These are phyloP conservation scores for Drosophila arizonae DNA, from an alignment of 1,140 invertebrate species.

Conservation along the genomic window DNA sequence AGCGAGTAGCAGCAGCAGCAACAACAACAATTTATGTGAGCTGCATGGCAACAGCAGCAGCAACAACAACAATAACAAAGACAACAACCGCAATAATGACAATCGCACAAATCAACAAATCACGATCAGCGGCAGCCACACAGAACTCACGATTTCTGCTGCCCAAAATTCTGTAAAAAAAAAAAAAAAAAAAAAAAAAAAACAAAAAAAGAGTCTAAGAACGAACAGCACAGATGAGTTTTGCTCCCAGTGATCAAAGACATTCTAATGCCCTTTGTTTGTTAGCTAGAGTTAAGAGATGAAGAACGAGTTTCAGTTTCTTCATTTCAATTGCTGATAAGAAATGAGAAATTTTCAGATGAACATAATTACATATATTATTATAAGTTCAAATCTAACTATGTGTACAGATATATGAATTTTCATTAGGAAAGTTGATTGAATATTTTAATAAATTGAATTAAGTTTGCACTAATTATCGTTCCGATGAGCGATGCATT, in stretches of 20 bases:
- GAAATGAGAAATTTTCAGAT: no score
- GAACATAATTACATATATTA: no score
- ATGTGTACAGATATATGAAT: no score
- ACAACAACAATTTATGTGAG: constrained; percentile 10
- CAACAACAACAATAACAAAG: neutral
- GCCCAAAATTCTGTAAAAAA: constrained; percentile 30
- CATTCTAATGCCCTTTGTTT: no score
- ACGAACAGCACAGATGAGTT: neutral
- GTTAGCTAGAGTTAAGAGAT: no score
- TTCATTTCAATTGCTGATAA: no score
- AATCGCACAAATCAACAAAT: constrained; percentile 74
- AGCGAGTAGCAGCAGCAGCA: constrained; percentile 28
- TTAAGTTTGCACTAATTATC: no score
- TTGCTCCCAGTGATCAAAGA: neutral
- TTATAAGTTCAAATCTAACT: no score
- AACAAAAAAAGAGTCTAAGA: constrained; percentile 6
- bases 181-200: constrained; percentile 23
- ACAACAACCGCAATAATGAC: constrained; percentile 67
- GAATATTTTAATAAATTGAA: no score
- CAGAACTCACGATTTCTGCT: constrained; percentile 68
- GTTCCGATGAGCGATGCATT: no score
- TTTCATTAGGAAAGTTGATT: no score
- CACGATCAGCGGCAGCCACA: constrained; percentile 54
- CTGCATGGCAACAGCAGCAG: constrained; percentile 7
- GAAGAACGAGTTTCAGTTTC: no score